Evolutionary conservation across 2,797 vertebrate genomes (phyloP), one percentile per base, ranked within the genome.

Genomic region (Urocyon cinereoargenteus): DNA sequence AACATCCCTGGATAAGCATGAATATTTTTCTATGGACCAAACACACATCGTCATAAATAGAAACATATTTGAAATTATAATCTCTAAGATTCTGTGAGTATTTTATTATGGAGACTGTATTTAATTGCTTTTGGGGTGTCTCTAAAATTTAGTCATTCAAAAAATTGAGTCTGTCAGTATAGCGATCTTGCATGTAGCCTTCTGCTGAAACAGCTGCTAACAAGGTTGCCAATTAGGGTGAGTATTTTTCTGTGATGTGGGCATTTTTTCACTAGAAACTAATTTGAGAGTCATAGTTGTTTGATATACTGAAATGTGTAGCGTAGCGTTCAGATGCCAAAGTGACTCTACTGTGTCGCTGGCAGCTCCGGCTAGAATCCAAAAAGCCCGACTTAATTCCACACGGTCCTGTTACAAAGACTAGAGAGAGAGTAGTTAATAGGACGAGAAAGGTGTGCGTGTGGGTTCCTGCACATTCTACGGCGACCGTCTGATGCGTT

Each of bases 401-500:
- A 21, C 6, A 9, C 11, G 36, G 34, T 8, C 22, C 21, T 8
- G 2, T 31, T 26, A 22, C 22, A 11, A 21, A 94, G 51, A 64
- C 12, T 0, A 0, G 8, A 34, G 22, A 0, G 8, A 34, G 22
- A 8, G 8, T 3, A 8, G 53, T 57, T 51, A 49, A 6, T 49
- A 70, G 10, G 5, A 34, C 0, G 10, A 40, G 66, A 49, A 68
- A 64, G 26, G 64, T 0, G 51, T 14, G 0, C 2, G 2, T 31
- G 22, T 40, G 2, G 40, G 11, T 53, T 49, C 28, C 40, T 19
- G 1, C 51, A 0, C 0, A 1, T 9, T 34, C 55, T 18, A 0
- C 59, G 3, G 24, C 28, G 0, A 2, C 0, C 5, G 0, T 21
- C n/a, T 14, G 9, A 4, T 1, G 28, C 2, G 2, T 26, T 34